These are phyloP conservation scores for Idaea straminata DNA, from an alignment of 2,888 invertebrate species.

Conservation along the genomic window DNA sequence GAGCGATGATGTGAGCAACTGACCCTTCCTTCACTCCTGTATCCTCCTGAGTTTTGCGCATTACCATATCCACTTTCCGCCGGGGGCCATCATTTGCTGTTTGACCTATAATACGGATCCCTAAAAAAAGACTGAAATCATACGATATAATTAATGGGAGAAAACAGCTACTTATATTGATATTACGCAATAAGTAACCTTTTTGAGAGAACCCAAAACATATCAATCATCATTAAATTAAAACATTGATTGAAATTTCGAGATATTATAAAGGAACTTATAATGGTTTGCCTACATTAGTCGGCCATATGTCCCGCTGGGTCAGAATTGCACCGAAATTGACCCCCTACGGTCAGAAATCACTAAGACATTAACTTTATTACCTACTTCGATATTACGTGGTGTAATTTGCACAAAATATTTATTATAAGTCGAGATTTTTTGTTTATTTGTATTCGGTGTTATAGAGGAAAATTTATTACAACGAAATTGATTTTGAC, in stretches of 20 bases:
- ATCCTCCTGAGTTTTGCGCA: no score
- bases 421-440: conserved; percentile 29
- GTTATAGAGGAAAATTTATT: conserved; percentile 25
- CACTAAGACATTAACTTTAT: conserved; percentile 63
- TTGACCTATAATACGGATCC: no score
- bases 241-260: conserved; percentile 22
- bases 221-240: conserved; percentile 11
- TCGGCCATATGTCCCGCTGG: conserved; percentile 43
- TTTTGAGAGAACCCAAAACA: not conserved
- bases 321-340: conserved; percentile 56
- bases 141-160: no score
- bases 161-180: no score
- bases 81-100: no score
- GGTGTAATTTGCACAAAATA: conserved; percentile 55
- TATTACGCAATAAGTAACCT: no score
- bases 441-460: conserved; percentile 23
- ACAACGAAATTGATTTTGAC: not conserved
- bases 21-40: no score
- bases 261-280: conserved; percentile 13
- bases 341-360: conserved; percentile 56
- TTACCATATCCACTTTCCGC: no score
- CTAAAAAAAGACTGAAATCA: no score
- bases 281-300: conserved; percentile 49
- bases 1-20: no score
- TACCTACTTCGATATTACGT: conserved; percentile 43